Base-by-base conservation (phyloP, 2,888 invertebrate genomes). In the Steromphala cineraria region DNA sequence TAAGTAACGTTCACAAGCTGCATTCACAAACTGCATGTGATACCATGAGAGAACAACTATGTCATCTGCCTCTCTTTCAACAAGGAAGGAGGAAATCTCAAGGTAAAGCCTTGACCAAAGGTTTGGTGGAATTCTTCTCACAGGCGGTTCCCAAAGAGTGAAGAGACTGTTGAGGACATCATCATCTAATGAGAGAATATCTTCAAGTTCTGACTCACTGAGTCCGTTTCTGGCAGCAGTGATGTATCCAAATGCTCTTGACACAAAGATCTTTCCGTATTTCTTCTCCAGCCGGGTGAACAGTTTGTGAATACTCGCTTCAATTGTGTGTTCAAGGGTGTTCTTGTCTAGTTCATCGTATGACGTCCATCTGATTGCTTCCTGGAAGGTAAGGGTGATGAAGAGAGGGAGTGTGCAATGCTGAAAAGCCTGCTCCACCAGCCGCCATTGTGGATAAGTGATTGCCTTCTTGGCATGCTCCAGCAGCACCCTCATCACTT, bases 181-280 rank as follows among this genome's bases (percentile, higher is more conserved):
- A 56, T 92, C 91, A 81, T 92, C 92, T n/a, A 91, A 81, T 1
- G 90, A 90, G 19, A 92, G 77, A 4, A 91, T 82, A 82, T 92
- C 92, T 31, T 90, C 89, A n/a, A 91, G 82, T 79, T 92, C 91
- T 7, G 86, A 85, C 80, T 91, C 90, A 67, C 90, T 89, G 15
- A 91, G 82, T 24, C 92, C 92, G 36, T 83, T 79, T 75, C 83
- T 86, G 10, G 90, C 82, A 0, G 90, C 90, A 0, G 90, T 88
- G 53, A 92, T 79, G 81, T 90, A 91, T 15, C 88, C 90, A 19
- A 91, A 76, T 2, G 89, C 84, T 75, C 85, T 86, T 0, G 83
- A 80, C 7, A 92, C 89, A 52, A 91, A 80, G 1, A 83, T n/a
- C 31, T 79, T 81, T 15, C 90, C 91, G 80, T 90, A 87, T 28